A percentile compares a stretch with the other conserved stretches of the same genome.
These are phyloP conservation scores for Morelia viridis DNA, from an alignment of 2,797 vertebrate genomes.

Conservation along the genomic window DNA sequence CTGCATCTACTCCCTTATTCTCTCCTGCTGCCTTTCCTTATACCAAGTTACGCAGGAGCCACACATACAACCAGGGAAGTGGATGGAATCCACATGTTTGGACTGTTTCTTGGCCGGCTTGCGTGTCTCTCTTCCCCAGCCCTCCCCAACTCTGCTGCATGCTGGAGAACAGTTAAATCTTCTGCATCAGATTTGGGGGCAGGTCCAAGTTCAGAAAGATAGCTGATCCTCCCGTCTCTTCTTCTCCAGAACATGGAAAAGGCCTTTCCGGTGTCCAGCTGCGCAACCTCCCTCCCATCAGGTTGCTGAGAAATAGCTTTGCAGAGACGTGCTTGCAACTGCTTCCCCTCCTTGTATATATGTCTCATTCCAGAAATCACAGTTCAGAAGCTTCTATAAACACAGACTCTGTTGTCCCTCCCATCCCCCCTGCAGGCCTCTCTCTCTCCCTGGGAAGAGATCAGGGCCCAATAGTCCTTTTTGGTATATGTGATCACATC, in stretches of 20 bases:
- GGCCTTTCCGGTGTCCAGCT: too few relatives aligned
- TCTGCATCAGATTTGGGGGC: neutral
- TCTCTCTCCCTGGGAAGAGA: conserved; percentile 12
- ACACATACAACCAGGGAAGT: too few relatives aligned
- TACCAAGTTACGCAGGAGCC: neutral
- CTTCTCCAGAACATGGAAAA: neutral
- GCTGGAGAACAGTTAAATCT: neutral
- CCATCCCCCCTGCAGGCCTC: neutral
- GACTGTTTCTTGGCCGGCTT: too few relatives aligned
- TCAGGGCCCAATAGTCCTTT: conserved; percentile 2
- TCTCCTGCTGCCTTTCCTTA: neutral
- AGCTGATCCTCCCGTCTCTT: neutral
- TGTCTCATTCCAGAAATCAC: neutral
- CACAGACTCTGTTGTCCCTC: neutral
- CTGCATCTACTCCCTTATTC: neutral
- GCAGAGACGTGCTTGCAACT: too few relatives aligned
- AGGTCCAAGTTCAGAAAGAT: neutral
- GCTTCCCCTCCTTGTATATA: neutral
- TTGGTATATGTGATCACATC: neutral
- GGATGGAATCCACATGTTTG: too few relatives aligned
- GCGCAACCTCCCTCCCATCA: accelerated
- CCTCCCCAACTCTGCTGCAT: neutral
- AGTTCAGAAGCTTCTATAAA: neutral
- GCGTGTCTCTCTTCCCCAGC: neutral
- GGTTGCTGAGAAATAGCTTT: neutral